phyloP scores from a whole-genome alignment of 1,140 invertebrate genomes.

The Hylaeus volcanicus region DNA sequence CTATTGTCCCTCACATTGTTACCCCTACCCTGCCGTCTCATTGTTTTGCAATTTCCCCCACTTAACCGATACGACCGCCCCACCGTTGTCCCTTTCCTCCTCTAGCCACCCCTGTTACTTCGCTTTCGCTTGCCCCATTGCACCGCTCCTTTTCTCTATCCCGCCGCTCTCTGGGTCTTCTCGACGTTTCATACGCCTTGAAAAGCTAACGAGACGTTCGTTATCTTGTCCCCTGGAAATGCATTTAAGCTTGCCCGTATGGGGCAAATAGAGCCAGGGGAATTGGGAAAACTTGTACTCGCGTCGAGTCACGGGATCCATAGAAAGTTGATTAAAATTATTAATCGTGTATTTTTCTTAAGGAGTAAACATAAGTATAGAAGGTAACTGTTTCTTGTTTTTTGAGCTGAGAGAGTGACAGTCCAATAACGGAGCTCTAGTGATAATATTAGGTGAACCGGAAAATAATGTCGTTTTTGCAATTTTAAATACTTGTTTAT shows the following conservation, averaged over 20 bases:
- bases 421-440: too few relatives aligned
- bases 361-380: too few relatives aligned
- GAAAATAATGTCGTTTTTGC: too few relatives aligned
- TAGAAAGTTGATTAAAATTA: too few relatives aligned
- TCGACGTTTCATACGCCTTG: not conserved
- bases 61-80: constrained; percentile 79
- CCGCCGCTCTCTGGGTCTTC: constrained; percentile 13
- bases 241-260: not conserved
- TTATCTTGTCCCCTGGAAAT: constrained; percentile 28
- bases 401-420: too few relatives aligned
- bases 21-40: constrained; percentile 75
- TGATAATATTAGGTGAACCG: too few relatives aligned
- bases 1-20: constrained; percentile 81
- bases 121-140: constrained; percentile 50
- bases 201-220: constrained; percentile 38
- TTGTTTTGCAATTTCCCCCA: constrained; percentile 81
- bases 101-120: constrained; percentile 42
- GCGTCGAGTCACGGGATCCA: not conserved
- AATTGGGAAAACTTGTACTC: not conserved
- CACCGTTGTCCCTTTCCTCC: constrained; percentile 58
- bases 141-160: constrained; percentile 37
- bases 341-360: too few relatives aligned
- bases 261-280: not conserved
- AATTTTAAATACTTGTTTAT: too few relatives aligned
- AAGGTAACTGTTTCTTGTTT: too few relatives aligned